These are phyloP conservation scores for Procambarus clarkii DNA, from an alignment of 1,140 invertebrate genomes.

Conservation along the genomic window DNA sequence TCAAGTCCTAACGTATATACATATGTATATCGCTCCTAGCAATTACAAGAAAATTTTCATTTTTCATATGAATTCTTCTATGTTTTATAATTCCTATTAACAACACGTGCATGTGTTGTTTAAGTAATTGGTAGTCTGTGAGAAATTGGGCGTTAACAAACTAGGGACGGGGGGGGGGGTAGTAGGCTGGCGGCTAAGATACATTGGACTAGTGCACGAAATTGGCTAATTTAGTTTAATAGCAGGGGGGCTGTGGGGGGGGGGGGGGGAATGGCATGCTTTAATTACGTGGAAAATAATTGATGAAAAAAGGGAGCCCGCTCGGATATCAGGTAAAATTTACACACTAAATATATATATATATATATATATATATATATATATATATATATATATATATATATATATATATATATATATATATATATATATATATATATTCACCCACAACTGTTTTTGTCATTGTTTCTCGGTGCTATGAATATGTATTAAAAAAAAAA, in stretches of 20 bases:
- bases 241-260: constrained; percentile 8
- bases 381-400: too few relatives aligned
- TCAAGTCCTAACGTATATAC: too few relatives aligned
- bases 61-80: too few relatives aligned
- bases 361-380: too few relatives aligned
- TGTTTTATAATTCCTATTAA: background rate
- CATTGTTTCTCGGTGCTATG: background rate
- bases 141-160: background rate
- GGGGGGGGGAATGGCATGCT: constrained; percentile 19
- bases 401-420: background rate
- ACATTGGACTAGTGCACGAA: constrained; percentile 46
- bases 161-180: background rate
- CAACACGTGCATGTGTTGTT: background rate
- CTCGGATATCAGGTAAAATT: too few relatives aligned
- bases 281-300: constrained; percentile 56
- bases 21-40: too few relatives aligned
- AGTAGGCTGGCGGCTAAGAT: constrained; percentile 24
- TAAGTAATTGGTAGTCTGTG: background rate
- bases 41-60: background rate
- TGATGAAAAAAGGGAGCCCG: constrained; percentile 18
- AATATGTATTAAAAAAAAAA: background rate
- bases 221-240: constrained; percentile 56
- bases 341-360: too few relatives aligned
- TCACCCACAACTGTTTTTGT: background rate
- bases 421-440: background rate